Evolutionary conservation across 2,888 invertebrate species (phyloP).

Genomic region (Leucophenga maculata): DNA sequence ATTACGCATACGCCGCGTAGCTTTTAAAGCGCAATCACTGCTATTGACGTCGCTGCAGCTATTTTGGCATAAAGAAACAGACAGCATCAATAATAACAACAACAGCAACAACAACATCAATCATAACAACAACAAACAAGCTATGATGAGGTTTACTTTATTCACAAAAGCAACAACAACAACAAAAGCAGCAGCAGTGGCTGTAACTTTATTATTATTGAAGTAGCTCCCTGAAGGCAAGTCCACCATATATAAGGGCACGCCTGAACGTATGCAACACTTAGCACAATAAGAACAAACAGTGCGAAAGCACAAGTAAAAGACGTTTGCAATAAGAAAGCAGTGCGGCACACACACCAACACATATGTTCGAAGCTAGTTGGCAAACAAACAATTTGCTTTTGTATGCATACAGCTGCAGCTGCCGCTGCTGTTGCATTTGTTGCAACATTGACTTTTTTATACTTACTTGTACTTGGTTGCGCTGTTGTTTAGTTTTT

Average conservation of each 20-base stretch:
- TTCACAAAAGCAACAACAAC: neutral
- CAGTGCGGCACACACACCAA: neutral
- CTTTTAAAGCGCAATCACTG: neutral
- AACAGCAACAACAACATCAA: neutral
- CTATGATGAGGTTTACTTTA: neutral
- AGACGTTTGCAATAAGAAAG: neutral
- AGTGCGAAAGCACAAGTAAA: too few relatives aligned
- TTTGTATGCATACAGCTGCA: neutral
- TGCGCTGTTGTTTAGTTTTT: neutral
- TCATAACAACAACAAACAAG: neutral
- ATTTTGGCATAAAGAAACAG: neutral
- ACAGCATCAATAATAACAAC: neutral
- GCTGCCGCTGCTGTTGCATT: neutral
- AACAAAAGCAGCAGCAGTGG: neutral
- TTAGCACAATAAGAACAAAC: too few relatives aligned
- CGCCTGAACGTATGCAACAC: too few relatives aligned
- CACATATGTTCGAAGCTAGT: neutral
- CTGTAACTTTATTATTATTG: too few relatives aligned
- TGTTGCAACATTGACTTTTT: neutral
- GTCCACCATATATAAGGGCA: too few relatives aligned
- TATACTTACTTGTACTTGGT: slow-evolving; percentile 4
- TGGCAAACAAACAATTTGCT: slow-evolving; percentile 23
- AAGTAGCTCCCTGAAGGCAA: too few relatives aligned
- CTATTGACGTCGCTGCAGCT: neutral
- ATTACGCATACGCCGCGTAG: neutral